phyloP scores from a whole-genome alignment of 2,888 invertebrate genomes.

The Cephus sareptanus region DNA sequence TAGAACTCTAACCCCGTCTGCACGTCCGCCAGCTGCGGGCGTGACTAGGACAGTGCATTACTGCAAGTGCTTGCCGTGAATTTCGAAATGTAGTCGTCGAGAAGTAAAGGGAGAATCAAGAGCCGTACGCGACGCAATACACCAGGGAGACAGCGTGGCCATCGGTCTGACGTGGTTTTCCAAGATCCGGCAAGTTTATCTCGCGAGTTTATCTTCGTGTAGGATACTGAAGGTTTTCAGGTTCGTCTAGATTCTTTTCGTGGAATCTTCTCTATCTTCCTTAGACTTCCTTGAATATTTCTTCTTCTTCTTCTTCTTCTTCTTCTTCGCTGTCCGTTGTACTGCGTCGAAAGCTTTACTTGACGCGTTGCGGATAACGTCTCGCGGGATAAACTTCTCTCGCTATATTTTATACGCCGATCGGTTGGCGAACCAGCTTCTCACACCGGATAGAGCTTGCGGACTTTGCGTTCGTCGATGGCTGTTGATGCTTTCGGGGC shows the following conservation, averaged over 20 bases:
- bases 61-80: background rate
- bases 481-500: conserved; percentile 18
- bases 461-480: background rate
- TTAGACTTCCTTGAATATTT: background rate
- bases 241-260: conserved; percentile 32
- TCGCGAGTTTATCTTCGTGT: conserved; percentile 46
- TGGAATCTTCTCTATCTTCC: background rate
- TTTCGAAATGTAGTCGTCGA: background rate
- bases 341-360: conserved; percentile 42
- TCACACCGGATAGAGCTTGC: background rate
- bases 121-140: background rate
- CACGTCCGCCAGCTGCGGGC: background rate
- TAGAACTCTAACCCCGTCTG: background rate
- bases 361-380: conserved; percentile 19
- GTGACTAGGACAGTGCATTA: background rate
- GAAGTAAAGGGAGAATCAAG: background rate
- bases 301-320: background rate
- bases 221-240: conserved; percentile 45
- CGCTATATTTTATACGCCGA: conserved; percentile 1
- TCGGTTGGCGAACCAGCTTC: background rate
- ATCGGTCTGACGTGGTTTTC: conserved; percentile 55
- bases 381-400: background rate
- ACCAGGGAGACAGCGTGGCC: conserved; percentile 36
- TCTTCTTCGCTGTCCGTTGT: background rate
- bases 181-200: conserved; percentile 34